Evolutionary conservation across 1,140 invertebrate genomes (phyloP), one percentile per base, ranked within the genome.

Genomic region (Anagrus nilaparvatae): DNA sequence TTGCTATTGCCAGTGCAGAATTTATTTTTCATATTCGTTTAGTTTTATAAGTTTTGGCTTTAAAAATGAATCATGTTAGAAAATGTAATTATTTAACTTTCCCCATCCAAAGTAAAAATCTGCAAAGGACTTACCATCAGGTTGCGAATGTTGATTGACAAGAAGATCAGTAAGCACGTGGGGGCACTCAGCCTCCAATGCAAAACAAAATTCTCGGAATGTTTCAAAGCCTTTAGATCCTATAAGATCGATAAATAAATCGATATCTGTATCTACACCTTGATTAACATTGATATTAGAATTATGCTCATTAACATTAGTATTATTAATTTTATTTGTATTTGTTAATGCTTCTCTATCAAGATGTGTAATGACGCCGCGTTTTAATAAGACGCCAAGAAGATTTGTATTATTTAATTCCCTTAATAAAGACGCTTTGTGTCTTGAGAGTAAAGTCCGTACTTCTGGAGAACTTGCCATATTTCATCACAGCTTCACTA

Each of bases 141-240:
- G 43, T 30, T 56, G 46, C 23, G 54, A 56, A 38, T 60, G 54
- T 25, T 59, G 58, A 35, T 61, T 54, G 20, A 61, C 54, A 20
- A 65, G 54, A 44, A 73, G 58, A 57, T 70, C 65, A 48, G 70
- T 69, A 34, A 73, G 60, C 42, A 73, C 58, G 50, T 72, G 66
- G 25, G 71, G 70, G 44, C 70, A 72, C 49, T 72, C 69, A 38
- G 63, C 63, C 42, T 72, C 71, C 40, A 73, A 61, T 27, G 69
- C 70, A 46, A 70, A 72, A 44, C 70, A 73, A 47, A 73, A 72
- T 51, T 72, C 67, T 36, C 70, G 63, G 49, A 73, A 72, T 39
- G 69, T 70, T 45, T 70, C 63, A 37, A 73, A 72, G 21, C 71
- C 70, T 49, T 65, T 72, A 33, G 68, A 62, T 27, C 67, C 61